Conservation (phyloP, 2,113 vertebrate genomes). For the Silurus meridionalis region DNA sequence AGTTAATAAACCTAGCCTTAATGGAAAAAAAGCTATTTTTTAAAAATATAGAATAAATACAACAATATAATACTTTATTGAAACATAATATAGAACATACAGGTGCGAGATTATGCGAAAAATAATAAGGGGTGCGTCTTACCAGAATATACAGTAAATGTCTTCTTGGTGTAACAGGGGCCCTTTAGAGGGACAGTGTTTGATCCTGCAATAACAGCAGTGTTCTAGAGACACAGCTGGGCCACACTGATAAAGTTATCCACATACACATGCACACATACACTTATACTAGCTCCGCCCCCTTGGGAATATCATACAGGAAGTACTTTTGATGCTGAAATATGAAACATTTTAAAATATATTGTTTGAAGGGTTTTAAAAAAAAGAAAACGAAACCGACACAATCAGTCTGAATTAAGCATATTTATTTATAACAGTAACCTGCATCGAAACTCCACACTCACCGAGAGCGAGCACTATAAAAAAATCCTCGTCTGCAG, state of each 20-base stretch:
- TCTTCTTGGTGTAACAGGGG: slow-evolving; percentile 26
- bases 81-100: background rate
- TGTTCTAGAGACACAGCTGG: slow-evolving; percentile 58
- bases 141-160: slow-evolving; percentile 58
- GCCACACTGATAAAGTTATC: slow-evolving; percentile 66
- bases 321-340: background rate
- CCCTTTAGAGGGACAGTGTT: slow-evolving; percentile 6
- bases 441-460: slow-evolving; percentile 28
- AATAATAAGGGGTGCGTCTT: slow-evolving; percentile 44
- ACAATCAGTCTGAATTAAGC: slow-evolving; percentile 10
- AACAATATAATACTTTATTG: background rate
- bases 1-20: background rate
- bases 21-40: background rate
- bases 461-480: slow-evolving; percentile 45
- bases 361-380: background rate
- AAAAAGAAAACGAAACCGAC: background rate
- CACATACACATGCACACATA: background rate
- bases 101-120: background rate
- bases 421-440: slow-evolving; percentile 45
- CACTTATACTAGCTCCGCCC: slow-evolving; percentile 18
- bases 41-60: background rate
- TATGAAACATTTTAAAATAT: background rate
- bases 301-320: slow-evolving; percentile 31
- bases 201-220: slow-evolving; percentile 13
- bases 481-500: slow-evolving; percentile 44